These are phyloP conservation scores for Schizaphis graminum DNA, from an alignment of 2,888 invertebrate species.

Conservation along the genomic window DNA sequence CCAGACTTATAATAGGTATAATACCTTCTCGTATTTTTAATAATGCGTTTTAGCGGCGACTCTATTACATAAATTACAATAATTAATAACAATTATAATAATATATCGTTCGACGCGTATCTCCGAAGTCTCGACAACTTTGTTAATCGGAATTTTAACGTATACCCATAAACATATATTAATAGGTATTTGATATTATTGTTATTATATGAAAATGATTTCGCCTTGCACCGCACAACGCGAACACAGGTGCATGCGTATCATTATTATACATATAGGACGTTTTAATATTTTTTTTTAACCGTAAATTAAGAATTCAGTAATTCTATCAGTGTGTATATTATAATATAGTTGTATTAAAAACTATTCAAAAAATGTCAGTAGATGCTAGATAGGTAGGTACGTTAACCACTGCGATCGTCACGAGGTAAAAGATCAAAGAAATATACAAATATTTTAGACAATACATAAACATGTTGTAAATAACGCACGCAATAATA, in stretches of 20 bases:
- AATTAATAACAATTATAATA: neutral
- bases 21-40: neutral
- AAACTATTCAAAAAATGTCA: conserved; percentile 18
- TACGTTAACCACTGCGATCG: neutral
- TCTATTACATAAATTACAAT: neutral
- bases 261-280: neutral
- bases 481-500: neutral
- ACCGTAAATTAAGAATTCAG: conserved; percentile 3
- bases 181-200: neutral
- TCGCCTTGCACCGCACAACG: neutral
- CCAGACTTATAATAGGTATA: neutral
- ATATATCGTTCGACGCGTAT: neutral
- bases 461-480: neutral
- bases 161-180: no score
- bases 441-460: conserved; percentile 9
- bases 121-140: neutral
- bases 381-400: neutral
- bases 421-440: conserved; percentile 30
- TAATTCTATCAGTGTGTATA: neutral
- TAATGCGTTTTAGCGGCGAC: neutral
- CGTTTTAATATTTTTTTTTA: neutral
- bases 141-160: neutral
- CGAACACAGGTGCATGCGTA: neutral
- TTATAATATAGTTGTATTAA: neutral
- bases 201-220: neutral